These are phyloP conservation scores for Eucera pruinosa DNA, from an alignment of 2,888 invertebrate species.

Conservation along the genomic window DNA sequence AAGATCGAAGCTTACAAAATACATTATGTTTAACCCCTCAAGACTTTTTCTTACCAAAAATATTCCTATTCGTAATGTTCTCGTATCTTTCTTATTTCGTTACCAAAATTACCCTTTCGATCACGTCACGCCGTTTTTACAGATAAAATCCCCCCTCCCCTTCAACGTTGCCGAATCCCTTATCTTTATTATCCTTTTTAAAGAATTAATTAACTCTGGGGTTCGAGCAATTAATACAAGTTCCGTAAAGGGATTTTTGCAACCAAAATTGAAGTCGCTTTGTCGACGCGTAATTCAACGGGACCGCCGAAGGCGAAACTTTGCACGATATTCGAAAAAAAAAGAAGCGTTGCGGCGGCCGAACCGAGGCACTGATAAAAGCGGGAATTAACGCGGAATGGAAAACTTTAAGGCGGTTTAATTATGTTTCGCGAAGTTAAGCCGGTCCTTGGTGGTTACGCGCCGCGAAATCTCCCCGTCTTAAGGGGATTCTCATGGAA, in stretches of 20 bases:
- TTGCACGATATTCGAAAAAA: constrained; percentile 45
- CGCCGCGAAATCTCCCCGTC: constrained; percentile 57
- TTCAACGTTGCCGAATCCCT: too few species aligned
- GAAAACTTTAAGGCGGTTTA: constrained; percentile 65
- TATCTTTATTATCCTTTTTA: too few species aligned
- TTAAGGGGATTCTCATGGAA: constrained; percentile 62
- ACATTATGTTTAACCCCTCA: too few species aligned
- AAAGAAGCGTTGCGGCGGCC: constrained; percentile 37
- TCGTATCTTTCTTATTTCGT: too few species aligned
- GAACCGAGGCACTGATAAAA: constrained; percentile 54
- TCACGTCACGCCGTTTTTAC: too few species aligned
- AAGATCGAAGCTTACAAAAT: too few species aligned
- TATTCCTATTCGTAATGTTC: too few species aligned
- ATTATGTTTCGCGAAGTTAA: constrained; percentile 66
- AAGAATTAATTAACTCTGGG: neutral
- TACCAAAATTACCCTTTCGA: too few species aligned
- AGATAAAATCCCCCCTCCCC: too few species aligned
- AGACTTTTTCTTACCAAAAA: too few species aligned
- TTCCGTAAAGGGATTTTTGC: constrained; percentile 8
- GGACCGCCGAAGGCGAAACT: constrained; percentile 16
- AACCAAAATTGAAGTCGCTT: constrained; percentile 10
- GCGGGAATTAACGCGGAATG: constrained; percentile 63
- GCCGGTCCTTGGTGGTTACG: constrained; percentile 58
- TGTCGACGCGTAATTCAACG: constrained; percentile 32
- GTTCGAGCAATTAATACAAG: neutral